Evolutionary conservation across 2,888 invertebrate species (phyloP).

Genomic region (Cremastinae sp.): DNA sequence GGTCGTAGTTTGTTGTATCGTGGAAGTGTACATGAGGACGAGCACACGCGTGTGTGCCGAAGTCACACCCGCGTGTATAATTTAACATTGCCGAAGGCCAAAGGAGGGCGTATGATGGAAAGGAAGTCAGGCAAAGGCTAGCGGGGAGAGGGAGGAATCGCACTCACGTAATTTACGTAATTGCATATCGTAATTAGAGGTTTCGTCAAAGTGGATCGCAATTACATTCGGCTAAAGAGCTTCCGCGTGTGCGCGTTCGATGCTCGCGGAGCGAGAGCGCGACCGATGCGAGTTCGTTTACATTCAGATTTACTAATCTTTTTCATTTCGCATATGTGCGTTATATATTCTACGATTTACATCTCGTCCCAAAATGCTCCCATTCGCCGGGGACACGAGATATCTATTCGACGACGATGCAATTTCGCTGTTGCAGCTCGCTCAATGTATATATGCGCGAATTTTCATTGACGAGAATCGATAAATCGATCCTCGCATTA

Average conservation of each 20-base stretch:
- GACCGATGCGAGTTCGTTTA: conserved; percentile 15
- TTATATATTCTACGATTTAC: not conserved
- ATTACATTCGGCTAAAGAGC: conserved; percentile 49
- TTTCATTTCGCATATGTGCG: not conserved
- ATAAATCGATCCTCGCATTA: not conserved
- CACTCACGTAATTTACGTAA: conserved; percentile 64
- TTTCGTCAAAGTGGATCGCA: conserved; percentile 61
- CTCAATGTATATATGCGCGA: conserved; percentile 18
- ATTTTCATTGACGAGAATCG: conserved; percentile 28
- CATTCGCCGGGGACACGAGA: not conserved
- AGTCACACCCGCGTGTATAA: conserved; percentile 55
- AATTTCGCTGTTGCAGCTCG: conserved; percentile 16
- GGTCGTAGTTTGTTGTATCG: conserved; percentile 11
- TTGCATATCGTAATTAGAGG: conserved; percentile 63
- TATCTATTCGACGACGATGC: not conserved
- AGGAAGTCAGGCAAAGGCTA: too few species aligned
- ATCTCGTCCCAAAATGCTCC: not conserved
- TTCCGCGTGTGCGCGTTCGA: not conserved
- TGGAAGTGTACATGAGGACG: conserved; percentile 2
- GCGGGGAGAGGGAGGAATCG: conserved; percentile 19
- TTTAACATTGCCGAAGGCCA: conserved; percentile 43
- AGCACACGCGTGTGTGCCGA: conserved; percentile 27
- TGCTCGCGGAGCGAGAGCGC: conserved; percentile 4
- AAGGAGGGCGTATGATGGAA: too few species aligned
- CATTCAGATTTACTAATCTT: conserved; percentile 23